Base-by-base conservation (phyloP, 2,888 invertebrate genomes). In the Venusia cambrica region DNA sequence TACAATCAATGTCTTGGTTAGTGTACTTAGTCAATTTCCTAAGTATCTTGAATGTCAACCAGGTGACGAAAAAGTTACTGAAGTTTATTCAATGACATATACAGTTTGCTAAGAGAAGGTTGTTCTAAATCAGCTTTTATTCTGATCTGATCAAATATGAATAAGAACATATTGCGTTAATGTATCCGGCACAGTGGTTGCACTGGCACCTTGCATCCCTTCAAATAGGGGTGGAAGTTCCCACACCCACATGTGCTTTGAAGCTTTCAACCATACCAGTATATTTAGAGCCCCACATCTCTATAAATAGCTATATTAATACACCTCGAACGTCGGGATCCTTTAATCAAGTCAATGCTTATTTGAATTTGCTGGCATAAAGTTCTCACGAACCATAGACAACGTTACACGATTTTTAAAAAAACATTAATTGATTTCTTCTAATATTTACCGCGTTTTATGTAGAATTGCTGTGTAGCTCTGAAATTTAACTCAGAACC, bases 301-400 rank as follows among this genome's bases (percentile, higher is more conserved):
- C 53, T 48, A 35, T 38, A 11, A 42, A 41, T 37, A 5, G 43
- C 49, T 54, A 55, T 54, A 31, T 30, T 25, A 6, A 33, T 49
- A 38, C 57, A 57, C 45, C n/a, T n/a, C 18, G 35, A 30, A 33
- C 47, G 29, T 45, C 44, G 48, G 59, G 68, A 31, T 66, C 71
- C 56, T 38, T 32, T 24, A 37, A 29, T 31, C 33, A 64, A 66
- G 66, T 54, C 48, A 51, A 45, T 39, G 49, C 45, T 56, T 68
- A 70, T 77, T 76, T 67, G 75, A 76, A 76, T 64, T 61, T 64
- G 57, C 58, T 65, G 50, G 62, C 65, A 60, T 62, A 56, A 50
- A 53, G 61, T 74, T 78, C 74, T 67, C 75, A 79, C 70, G 73
- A 64, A 22, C 28, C 29, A 24, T 22, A 27, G 26, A 41, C 35